Base-by-base conservation (phyloP, 2,888 invertebrate species). In the Tromatobia lineatoria region DNA sequence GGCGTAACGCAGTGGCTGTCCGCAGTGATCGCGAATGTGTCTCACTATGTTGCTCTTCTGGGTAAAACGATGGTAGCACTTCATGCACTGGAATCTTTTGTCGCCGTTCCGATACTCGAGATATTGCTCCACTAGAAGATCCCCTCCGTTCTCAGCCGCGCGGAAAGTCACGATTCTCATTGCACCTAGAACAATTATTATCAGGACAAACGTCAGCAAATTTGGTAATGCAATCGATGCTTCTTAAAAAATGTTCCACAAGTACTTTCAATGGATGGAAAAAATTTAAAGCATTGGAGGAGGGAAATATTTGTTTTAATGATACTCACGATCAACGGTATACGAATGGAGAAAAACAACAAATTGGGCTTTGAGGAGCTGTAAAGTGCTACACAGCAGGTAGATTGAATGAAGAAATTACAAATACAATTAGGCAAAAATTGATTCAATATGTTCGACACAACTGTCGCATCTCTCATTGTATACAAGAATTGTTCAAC, bases 1-100 rank as follows among this genome's bases (percentile, higher is more conserved):
- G 76, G 91, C 88, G 81, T 92, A 94, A 45, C 91, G 91, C 61
- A 92, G 91, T 13, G 91, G 92, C 67, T 89, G 88, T 3, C 93
- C 93, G 86, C 94, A 94, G 76, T 92, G 92, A 85, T 93, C 92
- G 0, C 93, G 91, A 66, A 92, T 85, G 78, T 94, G 94, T 47
- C 92, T 88, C 45, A 90, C 90, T 13, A 93, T 90, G 3, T 92
- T 92, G 2, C 93, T 92, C 88, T 92, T 92, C 76, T 91, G 91
- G 50, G 91, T 90, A 87, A 92, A 93, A 57, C 91, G 89, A 80
- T 91, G 90, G 38, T 88, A 88, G 80, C 93, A 93, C 47, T 87
- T 90, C 15, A 90, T 80, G 70, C 93, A 93, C 85, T 91, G 90
- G 89, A 86, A 92, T 42, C 89, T 88, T 84, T 91, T 92, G 23